Conservation (phyloP, 2,113 vertebrate species). For the Recurvirostra avosetta region DNA sequence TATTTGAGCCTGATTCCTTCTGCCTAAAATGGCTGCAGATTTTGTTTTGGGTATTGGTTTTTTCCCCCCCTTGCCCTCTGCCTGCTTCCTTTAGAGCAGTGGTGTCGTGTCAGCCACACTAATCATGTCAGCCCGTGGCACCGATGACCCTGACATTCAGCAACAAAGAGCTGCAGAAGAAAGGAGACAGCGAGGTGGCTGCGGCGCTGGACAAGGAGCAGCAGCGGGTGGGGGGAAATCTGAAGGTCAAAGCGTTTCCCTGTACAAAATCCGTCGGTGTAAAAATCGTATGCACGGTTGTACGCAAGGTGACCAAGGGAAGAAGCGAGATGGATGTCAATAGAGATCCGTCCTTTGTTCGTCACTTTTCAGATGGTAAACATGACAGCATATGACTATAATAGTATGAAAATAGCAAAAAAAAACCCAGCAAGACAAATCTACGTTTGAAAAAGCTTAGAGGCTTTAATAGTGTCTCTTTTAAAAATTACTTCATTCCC, state of each 20-base stretch:
- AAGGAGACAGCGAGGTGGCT: not conserved
- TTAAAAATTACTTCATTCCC: not conserved
- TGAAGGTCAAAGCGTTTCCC: not conserved
- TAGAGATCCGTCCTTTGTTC: not conserved
- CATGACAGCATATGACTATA: not conserved
- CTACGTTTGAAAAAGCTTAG: not conserved
- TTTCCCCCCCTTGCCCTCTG: not conserved
- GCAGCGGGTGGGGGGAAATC: not conserved
- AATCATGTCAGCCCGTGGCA: constrained; percentile 60
- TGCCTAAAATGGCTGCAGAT: not conserved
- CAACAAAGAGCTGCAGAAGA: constrained; percentile 50
- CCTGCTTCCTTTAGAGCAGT: constrained; percentile 26
- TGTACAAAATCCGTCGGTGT: not conserved
- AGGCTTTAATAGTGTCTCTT: not conserved
- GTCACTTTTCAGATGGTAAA: not conserved
- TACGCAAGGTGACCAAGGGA: not conserved
- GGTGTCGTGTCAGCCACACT: constrained; percentile 57
- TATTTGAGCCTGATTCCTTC: not conserved
- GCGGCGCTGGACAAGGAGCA: not conserved
- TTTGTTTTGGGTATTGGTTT: not conserved
- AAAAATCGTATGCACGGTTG: not conserved
- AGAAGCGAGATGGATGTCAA: not conserved
- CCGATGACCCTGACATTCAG: constrained; percentile 53
- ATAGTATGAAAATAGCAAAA: not conserved
- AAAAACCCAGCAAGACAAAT: not conserved